A percentile compares a stretch with the other conserved stretches of the same genome.
Evolutionary conservation across 1,140 invertebrate genomes (phyloP).

Genomic region (Micrasema minimum): DNA sequence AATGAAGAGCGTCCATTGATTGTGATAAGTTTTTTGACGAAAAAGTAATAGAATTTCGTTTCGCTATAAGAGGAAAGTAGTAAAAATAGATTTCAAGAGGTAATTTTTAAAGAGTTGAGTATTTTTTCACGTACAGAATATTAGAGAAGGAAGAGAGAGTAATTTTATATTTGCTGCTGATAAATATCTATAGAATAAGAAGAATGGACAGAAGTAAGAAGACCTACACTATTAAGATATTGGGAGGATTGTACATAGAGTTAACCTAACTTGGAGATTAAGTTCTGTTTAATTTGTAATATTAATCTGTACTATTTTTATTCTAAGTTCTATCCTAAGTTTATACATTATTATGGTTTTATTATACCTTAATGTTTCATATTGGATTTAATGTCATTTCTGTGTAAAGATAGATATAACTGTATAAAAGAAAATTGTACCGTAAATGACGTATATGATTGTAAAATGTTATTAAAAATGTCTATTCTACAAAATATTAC

Average conservation of each 20-base stretch:
- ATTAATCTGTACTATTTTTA: constrained; percentile 45
- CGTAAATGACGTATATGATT: constrained; percentile 52
- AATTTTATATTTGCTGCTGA: constrained; percentile 21
- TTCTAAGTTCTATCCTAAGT: constrained; percentile 34
- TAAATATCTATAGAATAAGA: no score
- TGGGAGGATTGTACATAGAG: no score
- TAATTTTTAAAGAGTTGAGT: constrained; percentile 35
- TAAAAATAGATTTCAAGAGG: constrained; percentile 35
- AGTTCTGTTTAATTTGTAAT: constrained; percentile 38
- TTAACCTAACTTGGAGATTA: constrained; percentile 22
- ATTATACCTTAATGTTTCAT: constrained; percentile 34
- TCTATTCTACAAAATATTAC: constrained; percentile 51
- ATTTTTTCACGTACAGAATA: constrained; percentile 44
- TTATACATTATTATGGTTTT: constrained; percentile 28
- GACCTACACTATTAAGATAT: no score
- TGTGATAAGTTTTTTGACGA: constrained; percentile 48
- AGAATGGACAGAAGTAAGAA: not conserved
- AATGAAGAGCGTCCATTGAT: constrained; percentile 49
- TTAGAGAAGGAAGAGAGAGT: constrained; percentile 10
- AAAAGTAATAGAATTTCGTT: constrained; percentile 24
- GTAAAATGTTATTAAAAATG: constrained; percentile 54
- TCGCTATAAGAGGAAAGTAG: constrained; percentile 21
- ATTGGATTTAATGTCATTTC: constrained; percentile 44
- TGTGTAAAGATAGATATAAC: constrained; percentile 52
- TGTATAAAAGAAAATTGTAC: constrained; percentile 48